Evolutionary conservation across 1,140 invertebrate genomes (phyloP).

Genomic region (Liolophura sinensis): DNA sequence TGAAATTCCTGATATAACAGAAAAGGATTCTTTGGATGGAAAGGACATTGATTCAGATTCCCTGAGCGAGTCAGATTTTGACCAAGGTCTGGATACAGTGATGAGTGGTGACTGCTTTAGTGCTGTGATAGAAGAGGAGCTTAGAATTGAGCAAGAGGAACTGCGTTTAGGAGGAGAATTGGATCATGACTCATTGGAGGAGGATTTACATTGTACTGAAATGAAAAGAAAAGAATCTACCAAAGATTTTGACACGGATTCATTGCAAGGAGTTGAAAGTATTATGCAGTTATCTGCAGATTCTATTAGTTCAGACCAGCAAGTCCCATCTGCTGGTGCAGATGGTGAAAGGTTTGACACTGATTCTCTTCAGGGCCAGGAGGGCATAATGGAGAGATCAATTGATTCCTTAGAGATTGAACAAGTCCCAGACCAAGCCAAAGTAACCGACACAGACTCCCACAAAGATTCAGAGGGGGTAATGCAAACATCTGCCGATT

Average conservation of each 20-base stretch:
- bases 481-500: conserved; percentile 49
- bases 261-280: conserved; percentile 44
- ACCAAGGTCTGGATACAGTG: too few species aligned
- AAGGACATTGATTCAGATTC: conserved; percentile 54
- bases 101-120: too few species aligned
- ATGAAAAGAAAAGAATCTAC: too few species aligned
- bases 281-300: conserved; percentile 57
- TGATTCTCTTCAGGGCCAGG: conserved; percentile 62
- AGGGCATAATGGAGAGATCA: conserved; percentile 48
- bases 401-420: conserved; percentile 41
- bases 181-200: too few species aligned
- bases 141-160: too few species aligned
- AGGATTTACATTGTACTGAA: too few species aligned
- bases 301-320: conserved; percentile 49
- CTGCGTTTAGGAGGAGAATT: too few species aligned
- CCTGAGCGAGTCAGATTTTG: conserved; percentile 39
- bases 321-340: conserved; percentile 38
- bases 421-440: conserved; percentile 54
- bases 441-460: conserved; percentile 58
- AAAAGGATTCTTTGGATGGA: conserved; percentile 33
- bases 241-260: conserved; percentile 13
- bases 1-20: conserved; percentile 22
- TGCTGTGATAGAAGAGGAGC: too few species aligned
- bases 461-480: conserved; percentile 58
- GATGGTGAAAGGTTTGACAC: conserved; percentile 69